Percentiles rank a stretch among this genome's conserved stretches.
phyloP scores from a whole-genome alignment of 2,797 vertebrate species.

The Bradypodion ventrale region DNA sequence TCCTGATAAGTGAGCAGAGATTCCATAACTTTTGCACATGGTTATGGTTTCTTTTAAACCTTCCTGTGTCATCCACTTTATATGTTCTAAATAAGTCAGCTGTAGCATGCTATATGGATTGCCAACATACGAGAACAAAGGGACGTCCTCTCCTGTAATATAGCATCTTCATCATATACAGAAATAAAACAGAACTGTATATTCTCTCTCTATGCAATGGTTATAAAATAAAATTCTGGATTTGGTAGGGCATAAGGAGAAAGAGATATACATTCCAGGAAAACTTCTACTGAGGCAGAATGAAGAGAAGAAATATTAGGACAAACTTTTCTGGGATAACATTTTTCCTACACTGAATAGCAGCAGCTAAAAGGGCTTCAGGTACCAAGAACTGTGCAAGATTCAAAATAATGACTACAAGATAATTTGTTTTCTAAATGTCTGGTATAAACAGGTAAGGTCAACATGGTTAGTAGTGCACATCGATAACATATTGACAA shows the following conservation, averaged over 20 bases:
- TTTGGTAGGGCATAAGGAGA: not conserved
- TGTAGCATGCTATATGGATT: not conserved
- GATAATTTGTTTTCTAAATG: not conserved
- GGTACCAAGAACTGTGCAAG: not conserved
- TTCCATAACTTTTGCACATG: not conserved
- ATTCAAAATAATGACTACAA: not conserved
- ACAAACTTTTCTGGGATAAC: not conserved
- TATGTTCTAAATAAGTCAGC: slow-evolving; percentile 12
- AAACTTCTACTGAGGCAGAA: not conserved
- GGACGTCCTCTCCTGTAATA: not conserved
- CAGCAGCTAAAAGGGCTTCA: not conserved
- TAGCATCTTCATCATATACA: slow-evolving; percentile 13
- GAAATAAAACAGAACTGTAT: not conserved
- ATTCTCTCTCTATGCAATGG: slow-evolving; percentile 5
- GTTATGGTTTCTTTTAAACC: slow-evolving; percentile 8
- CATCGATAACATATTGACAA: not conserved
- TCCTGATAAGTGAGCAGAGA: not conserved
- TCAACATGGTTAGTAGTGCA: not conserved
- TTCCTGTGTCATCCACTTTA: not conserved
- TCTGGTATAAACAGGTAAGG: not conserved
- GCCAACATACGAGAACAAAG: not conserved
- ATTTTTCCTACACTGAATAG: not conserved
- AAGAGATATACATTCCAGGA: slow-evolving; percentile 10
- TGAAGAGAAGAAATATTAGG: not conserved
- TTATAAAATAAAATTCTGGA: not conserved